Evolutionary conservation across 2,888 invertebrate genomes (phyloP), one percentile per base, ranked within the genome.

Genomic region (Lobophora halterata): DNA sequence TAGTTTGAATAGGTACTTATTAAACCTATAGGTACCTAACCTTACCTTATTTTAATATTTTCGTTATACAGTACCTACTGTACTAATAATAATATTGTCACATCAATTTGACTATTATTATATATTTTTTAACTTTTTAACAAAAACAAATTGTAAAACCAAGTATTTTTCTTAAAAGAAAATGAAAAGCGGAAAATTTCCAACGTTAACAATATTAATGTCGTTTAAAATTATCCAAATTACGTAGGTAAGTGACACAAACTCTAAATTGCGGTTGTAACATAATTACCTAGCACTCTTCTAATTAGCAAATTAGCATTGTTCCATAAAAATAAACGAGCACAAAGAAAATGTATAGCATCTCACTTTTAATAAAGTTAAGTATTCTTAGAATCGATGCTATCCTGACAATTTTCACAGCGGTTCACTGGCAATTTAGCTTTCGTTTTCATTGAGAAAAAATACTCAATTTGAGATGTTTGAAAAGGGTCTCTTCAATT

Each of bases 351-450:
- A 52, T 52, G 46, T 51, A 54, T 55, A 41, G 47, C 44, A 45
- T 52, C 50, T 58, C 45, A 51, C 46, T 62, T 66, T 60, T 64
- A 65, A 68, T 68, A 64, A 62, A 49, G 37, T 38, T 40, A 58
- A 62, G 64, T 58, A 52, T 49, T 41, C 46, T 48, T 44, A 28
- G 46, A 48, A 58, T 58, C 37, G 48, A 49, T 27, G 52, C 50
- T 43, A 52, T 24, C 26, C 11, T 51, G 43, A 57, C 55, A 55
- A 60, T 59, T 61, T 61, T 57, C 52, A 54, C 56, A 48, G 58
- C 33, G 33, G 52, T 52, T 39, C 46, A 29, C 33, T 28, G 33
- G 30, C 46, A 35, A 35, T 48, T n/a, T 40, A 43, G 29, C 9
- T 19, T 10, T 13, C 20, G 16, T 17, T 27, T 35, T 37, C 6